A percentile compares a stretch with the other conserved stretches of the same genome.
Evolutionary conservation across 2,797 vertebrate species (phyloP).

Genomic region (Diceros bicornis): DNA sequence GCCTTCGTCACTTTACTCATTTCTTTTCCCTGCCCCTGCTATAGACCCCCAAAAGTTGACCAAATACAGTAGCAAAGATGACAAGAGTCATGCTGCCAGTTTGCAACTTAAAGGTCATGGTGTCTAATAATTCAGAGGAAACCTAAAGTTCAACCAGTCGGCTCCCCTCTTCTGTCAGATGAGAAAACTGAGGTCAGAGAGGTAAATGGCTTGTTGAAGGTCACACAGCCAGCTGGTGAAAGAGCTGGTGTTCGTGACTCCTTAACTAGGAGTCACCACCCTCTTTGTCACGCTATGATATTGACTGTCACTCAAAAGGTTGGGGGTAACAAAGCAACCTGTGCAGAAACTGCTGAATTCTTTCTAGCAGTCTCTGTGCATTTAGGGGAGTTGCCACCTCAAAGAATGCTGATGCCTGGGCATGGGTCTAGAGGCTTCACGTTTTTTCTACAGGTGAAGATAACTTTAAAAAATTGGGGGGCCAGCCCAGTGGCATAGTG

Average conservation of each 20-base stretch:
- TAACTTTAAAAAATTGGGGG: not conserved
- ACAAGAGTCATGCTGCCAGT: not conserved
- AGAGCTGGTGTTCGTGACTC: not conserved
- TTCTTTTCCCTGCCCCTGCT: not conserved
- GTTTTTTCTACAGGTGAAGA: not conserved
- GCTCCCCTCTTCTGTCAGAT: not conserved
- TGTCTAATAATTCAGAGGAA: conserved; percentile 56
- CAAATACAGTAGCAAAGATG: conserved; percentile 8
- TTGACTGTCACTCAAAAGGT: not conserved
- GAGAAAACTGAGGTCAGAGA: conserved; percentile 48
- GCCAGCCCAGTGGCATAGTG: too few relatives aligned
- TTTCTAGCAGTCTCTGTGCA: not conserved
- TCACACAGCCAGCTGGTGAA: not conserved
- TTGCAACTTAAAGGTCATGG: conserved; percentile 74
- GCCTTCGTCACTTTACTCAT: conserved; percentile 25
- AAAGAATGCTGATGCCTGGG: rapidly evolving
- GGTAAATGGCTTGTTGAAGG: conserved; percentile 25
- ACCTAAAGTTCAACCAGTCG: conserved; percentile 25
- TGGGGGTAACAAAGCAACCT: not conserved
- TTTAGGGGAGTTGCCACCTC: not conserved
- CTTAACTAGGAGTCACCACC: not conserved
- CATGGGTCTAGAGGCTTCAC: not conserved
- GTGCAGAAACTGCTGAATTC: not conserved
- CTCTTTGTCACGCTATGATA: not conserved
- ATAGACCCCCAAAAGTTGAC: not conserved